Conservation (phyloP, 30 jellyfish, hydroid and myxozoan species). For the Aurelia sp. region DNA sequence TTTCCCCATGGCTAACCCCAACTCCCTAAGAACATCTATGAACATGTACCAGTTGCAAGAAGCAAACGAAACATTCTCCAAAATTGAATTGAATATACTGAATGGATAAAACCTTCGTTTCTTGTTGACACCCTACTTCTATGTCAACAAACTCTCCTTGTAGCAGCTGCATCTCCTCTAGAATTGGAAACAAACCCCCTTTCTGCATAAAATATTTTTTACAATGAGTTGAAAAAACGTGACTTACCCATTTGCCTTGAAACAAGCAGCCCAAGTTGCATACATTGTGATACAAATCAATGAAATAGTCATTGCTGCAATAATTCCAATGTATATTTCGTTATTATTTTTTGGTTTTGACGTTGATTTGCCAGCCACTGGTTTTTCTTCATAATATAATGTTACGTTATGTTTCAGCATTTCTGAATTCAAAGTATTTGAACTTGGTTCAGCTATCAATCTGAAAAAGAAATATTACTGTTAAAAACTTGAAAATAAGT, state of each 20-base stretch:
- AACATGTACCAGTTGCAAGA: too few relatives aligned
- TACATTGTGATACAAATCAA: background rate
- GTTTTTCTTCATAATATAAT: slow-evolving; percentile 23
- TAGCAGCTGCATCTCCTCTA: too few relatives aligned
- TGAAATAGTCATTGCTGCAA: slow-evolving; percentile 52
- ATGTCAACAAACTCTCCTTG: too few relatives aligned
- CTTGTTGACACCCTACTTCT: too few relatives aligned
- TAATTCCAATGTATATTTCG: slow-evolving; percentile 57
- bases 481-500: background rate
- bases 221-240: background rate
- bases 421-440: background rate
- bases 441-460: background rate
- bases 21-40: too few relatives aligned
- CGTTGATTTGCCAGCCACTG: slow-evolving; percentile 21
- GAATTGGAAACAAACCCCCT: too few relatives aligned
- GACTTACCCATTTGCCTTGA: slow-evolving; percentile 43
- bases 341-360: background rate
- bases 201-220: too few relatives aligned
- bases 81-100: too few relatives aligned
- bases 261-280: slow-evolving; percentile 59
- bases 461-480: background rate
- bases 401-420: slow-evolving; percentile 20
- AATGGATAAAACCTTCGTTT: too few relatives aligned
- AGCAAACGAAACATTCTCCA: too few relatives aligned
- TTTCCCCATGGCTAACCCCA: too few relatives aligned